Base-by-base conservation (phyloP, 1,140 invertebrate species). In the Zaprionus taronus region DNA sequence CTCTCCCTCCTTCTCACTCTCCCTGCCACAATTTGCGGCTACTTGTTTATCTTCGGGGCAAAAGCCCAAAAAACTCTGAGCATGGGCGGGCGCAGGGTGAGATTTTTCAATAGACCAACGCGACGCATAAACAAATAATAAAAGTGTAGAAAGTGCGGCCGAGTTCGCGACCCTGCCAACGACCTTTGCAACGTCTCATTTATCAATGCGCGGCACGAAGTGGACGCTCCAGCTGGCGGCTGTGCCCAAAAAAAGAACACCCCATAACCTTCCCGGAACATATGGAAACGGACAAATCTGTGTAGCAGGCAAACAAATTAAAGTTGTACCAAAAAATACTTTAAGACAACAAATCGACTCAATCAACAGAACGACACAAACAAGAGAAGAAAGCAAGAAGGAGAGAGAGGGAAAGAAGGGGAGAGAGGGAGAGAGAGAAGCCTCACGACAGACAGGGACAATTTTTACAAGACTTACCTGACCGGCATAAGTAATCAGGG, bases 91-190 rank as follows among this genome's bases (percentile, higher is more conserved):
- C 15, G 14, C 17, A 26, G 5, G 28, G 62, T 20, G 41, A 57
- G 55, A 84, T 81, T 89, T 89, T 89, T 89, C 85, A 89, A 89
- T 89, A 81, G 85, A 85, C 81, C 85, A 84, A 57, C 65, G 72
- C 83, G 80, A 68, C 69, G 85, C 79, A 90, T 89, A 89, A 89
- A 91, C 85, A 89, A 89, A 89, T 89, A 89, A 89, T 89, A 90
- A 82, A 73, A 70, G 49, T 51, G 49, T 44, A 55, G 55, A 57
- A 73, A 64, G 36, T 69, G 68, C 44, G 69, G 51, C 76, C 53
- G 69, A 68, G 64, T 61, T 63, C 76, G 79, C 83, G 84, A 89
- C 84, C 85, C 85, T 91, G 81, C 64, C 84, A 89, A 80, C 85
- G 86, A 90, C 85, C 85, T 91, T 85, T 80, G 77, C 63, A 80